Evolutionary conservation across 35 echinoderm and acorn worm genomes (phyloP).

Genomic region (Apostichopus japonicus): DNA sequence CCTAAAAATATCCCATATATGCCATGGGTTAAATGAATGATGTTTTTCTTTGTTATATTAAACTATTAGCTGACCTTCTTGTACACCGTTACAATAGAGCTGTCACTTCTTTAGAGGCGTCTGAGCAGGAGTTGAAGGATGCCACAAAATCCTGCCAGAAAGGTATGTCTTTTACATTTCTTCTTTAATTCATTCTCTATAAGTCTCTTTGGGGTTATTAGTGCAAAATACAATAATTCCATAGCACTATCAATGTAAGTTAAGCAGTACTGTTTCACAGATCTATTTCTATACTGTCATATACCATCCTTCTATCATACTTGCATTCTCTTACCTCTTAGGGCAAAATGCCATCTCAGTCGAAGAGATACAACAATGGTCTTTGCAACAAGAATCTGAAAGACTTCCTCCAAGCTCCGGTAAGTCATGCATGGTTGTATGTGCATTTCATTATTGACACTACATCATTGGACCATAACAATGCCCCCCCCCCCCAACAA

Average conservation of each 20-base stretch:
- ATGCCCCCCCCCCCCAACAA: too few relatives aligned
- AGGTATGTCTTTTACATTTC: neutral
- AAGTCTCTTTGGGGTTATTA: neutral
- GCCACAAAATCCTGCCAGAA: slow-evolving; percentile 8
- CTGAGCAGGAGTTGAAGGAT: slow-evolving; percentile 9
- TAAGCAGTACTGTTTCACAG: neutral
- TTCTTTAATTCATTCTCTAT: neutral
- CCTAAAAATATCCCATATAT: too few relatives aligned
- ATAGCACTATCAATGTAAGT: too few relatives aligned
- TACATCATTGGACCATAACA: too few relatives aligned
- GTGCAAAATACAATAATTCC: too few relatives aligned
- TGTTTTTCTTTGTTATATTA: too few relatives aligned
- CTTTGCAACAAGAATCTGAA: neutral
- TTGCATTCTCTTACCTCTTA: neutral
- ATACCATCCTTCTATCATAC: neutral
- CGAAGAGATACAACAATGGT: neutral
- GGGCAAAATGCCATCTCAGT: neutral
- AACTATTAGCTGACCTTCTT: neutral
- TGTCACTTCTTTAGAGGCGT: slow-evolving; percentile 3
- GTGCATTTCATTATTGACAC: neutral
- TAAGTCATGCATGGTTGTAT: neutral
- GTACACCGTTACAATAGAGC: neutral
- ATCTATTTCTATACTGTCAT: neutral
- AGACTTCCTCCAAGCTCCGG: neutral
- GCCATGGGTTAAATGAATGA: too few relatives aligned